These are phyloP conservation scores for Drosophila kuntzei DNA, from an alignment of 2,888 invertebrate genomes.

Conservation along the genomic window DNA sequence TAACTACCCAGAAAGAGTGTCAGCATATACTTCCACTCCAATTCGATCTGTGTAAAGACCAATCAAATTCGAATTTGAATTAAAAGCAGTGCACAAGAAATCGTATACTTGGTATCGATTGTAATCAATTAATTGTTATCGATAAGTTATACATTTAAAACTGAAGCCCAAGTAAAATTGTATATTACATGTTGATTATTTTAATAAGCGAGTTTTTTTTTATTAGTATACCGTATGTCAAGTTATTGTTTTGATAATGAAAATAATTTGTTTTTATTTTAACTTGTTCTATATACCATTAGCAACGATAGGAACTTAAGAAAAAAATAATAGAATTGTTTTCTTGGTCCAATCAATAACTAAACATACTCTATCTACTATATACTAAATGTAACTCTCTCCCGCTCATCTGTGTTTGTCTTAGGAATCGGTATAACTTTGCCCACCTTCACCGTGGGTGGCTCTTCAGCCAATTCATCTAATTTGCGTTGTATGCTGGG, in stretches of 20 bases:
- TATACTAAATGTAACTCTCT: conserved; percentile 54
- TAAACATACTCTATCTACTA: conserved; percentile 15
- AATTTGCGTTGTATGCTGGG: conserved; percentile 76
- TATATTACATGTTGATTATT: conserved; percentile 42
- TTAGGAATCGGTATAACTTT: conserved; percentile 27
- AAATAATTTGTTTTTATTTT: background rate
- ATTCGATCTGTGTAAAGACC: conserved; percentile 85
- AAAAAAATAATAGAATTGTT: too few species aligned
- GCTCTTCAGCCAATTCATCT: conserved; percentile 70
- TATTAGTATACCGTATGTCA: conserved; percentile 14
- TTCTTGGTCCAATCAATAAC: too few species aligned
- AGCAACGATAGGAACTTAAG: too few species aligned
- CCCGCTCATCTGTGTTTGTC: conserved; percentile 27
- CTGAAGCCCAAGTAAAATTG: conserved; percentile 30
- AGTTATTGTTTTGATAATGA: background rate
- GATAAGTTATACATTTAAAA: conserved; percentile 11
- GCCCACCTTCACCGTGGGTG: conserved; percentile 46
- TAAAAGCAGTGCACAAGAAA: background rate
- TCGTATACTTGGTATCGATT: background rate
- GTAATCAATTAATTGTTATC: conserved; percentile 13
- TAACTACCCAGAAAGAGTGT: conserved; percentile 94
- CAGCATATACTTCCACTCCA: conserved; percentile 96
- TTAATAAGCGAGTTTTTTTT: conserved; percentile 52
- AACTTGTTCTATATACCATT: too few species aligned
- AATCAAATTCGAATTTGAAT: background rate